Conservation (phyloP, 1,140 invertebrate species). For the Saccostrea glomerata region DNA sequence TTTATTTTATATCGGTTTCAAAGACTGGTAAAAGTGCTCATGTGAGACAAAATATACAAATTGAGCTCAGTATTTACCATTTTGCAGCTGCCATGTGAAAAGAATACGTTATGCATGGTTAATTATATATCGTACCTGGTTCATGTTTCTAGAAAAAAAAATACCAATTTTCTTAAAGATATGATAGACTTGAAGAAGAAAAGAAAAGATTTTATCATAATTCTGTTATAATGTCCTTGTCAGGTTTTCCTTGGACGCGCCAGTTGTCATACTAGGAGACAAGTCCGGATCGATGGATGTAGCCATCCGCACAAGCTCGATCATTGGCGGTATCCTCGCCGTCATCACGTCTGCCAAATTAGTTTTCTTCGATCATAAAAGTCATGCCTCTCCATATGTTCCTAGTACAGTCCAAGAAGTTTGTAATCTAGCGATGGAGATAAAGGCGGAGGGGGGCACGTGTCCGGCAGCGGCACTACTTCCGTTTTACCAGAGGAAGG, state of each 20-base stretch:
- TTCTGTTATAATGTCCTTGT: not conserved
- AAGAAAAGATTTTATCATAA: no score
- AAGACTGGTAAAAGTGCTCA: no score
- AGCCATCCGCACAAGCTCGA: slow-evolving; percentile 75
- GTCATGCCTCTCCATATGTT: slow-evolving; percentile 64
- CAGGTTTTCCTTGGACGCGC: slow-evolving; percentile 71
- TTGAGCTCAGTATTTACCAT: no score
- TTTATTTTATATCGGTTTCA: no score
- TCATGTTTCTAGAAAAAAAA: no score
- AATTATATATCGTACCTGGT: no score
- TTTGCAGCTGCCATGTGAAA: no score
- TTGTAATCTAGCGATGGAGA: slow-evolving; percentile 68
- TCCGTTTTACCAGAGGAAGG: slow-evolving; percentile 74
- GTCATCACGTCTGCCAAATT: slow-evolving; percentile 74
- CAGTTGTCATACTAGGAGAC: slow-evolving; percentile 77
- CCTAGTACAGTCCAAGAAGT: slow-evolving; percentile 73
- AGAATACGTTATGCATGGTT: no score
- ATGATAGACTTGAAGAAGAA: no score
- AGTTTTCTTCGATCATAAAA: slow-evolving; percentile 74
- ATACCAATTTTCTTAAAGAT: no score
- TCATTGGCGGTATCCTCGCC: slow-evolving; percentile 75
- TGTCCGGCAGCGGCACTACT: slow-evolving; percentile 73
- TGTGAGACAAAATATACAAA: no score
- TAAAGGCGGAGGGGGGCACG: slow-evolving; percentile 69
- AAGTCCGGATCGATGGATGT: slow-evolving; percentile 76